These are phyloP conservation scores for Sinhomidia bicolor DNA, from an alignment of 2,888 invertebrate species.

Conservation along the genomic window DNA sequence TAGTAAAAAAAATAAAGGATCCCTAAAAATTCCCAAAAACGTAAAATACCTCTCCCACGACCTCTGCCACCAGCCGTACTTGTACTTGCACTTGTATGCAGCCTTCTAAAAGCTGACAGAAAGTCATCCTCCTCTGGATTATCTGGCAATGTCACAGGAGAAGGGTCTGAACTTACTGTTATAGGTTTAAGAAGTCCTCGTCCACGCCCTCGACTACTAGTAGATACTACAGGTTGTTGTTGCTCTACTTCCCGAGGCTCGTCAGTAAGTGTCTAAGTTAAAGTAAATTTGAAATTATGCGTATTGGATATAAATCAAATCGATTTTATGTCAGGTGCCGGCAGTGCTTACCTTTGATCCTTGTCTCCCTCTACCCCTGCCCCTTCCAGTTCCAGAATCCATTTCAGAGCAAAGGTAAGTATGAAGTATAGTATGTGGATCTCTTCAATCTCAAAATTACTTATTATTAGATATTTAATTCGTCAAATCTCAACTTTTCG, in stretches of 20 bases:
- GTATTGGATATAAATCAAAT: too few relatives aligned
- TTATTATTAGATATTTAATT: too few relatives aligned
- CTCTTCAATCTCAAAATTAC: too few relatives aligned
- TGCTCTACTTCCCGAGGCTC: not conserved
- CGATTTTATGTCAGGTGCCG: too few relatives aligned
- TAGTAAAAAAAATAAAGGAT: not conserved
- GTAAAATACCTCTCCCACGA: conserved; percentile 35
- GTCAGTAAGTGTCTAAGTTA: not conserved
- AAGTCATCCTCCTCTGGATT: conserved; percentile 71
- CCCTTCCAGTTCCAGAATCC: not conserved
- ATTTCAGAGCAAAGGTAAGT: too few relatives aligned
- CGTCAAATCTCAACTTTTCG: too few relatives aligned
- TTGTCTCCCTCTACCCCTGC: not conserved
- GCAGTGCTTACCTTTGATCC: too few relatives aligned
- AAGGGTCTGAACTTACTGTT: conserved; percentile 9
- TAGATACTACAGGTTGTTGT: not conserved
- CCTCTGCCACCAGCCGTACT: not conserved
- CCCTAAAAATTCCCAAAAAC: too few relatives aligned
- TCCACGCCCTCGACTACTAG: conserved; percentile 46
- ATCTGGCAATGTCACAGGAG: conserved; percentile 62
- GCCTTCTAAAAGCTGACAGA: conserved; percentile 61
- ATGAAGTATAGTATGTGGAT: too few relatives aligned
- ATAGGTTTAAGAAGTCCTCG: conserved; percentile 10
- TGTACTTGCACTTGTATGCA: too few relatives aligned
- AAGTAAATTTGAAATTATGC: not conserved